These are phyloP conservation scores for Podilymbus podiceps DNA, from an alignment of 2,113 vertebrate genomes.

Conservation along the genomic window DNA sequence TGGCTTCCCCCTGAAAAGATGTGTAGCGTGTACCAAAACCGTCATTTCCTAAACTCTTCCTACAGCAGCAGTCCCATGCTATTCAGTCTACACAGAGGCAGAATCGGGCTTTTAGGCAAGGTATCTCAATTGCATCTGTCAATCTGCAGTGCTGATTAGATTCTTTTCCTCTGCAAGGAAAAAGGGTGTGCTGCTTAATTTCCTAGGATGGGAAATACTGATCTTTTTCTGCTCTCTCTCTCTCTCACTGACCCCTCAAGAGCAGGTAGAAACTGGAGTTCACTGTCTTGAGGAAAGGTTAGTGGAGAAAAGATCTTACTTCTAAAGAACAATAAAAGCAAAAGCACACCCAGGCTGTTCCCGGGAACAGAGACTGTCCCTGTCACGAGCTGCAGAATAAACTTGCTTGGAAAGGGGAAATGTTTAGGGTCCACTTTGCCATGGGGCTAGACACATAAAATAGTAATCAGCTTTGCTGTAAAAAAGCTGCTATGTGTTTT, in stretches of 20 bases:
- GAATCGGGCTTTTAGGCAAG: not conserved
- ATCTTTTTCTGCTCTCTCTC: not conserved
- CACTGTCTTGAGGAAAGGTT: not conserved
- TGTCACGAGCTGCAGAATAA: not conserved
- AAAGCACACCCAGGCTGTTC: not conserved
- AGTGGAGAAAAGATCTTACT: not conserved
- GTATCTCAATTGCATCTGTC: not conserved
- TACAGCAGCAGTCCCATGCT: not conserved
- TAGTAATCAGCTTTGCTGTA: constrained; percentile 46
- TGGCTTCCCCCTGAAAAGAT: not conserved
- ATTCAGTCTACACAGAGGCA: not conserved
- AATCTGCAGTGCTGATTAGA: not conserved
- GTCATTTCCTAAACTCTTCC: not conserved
- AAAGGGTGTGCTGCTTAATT: accelerated
- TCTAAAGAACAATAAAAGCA: not conserved
- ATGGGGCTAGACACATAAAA: constrained; percentile 26
- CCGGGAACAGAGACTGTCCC: not conserved
- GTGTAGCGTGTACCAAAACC: not conserved
- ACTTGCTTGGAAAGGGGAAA: not conserved
- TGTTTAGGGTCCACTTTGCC: constrained; percentile 16
- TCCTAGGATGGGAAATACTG: not conserved
- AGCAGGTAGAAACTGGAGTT: not conserved
- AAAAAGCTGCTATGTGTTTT: constrained; percentile 42
- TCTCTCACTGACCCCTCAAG: not conserved
- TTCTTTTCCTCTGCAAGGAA: not conserved